A percentile compares a stretch with the other conserved stretches of the same genome.
Evolutionary conservation across 2,113 vertebrate genomes (phyloP).

Genomic region (Peromyscus leucopus): DNA sequence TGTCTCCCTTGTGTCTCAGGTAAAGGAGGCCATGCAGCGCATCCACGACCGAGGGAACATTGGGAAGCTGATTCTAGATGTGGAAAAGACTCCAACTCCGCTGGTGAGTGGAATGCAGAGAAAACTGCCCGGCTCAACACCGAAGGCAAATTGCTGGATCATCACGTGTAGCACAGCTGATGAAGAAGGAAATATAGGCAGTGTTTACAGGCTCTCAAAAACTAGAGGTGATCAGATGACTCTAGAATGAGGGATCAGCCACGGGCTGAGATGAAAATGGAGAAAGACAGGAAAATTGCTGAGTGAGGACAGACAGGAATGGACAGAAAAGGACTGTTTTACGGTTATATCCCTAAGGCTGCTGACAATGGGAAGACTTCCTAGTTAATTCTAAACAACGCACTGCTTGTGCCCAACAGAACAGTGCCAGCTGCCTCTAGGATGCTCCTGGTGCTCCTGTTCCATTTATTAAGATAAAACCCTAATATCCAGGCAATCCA

Average conservation of each 20-base stretch:
- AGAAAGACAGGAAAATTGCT: background rate
- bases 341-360: background rate
- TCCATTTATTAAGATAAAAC: background rate
- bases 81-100: slow-evolving; percentile 97
- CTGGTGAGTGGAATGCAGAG: slow-evolving; percentile 89
- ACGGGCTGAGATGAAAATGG: background rate
- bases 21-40: slow-evolving; percentile 99
- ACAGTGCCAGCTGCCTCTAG: background rate
- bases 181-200: background rate
- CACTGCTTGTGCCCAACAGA: background rate
- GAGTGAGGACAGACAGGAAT: background rate
- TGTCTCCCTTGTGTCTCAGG: slow-evolving; percentile 86
- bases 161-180: background rate
- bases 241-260: background rate
- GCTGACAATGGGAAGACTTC: background rate
- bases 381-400: background rate
- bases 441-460: too few species aligned
- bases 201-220: background rate
- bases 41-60: slow-evolving; percentile 99
- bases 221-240: background rate
- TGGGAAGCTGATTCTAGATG: slow-evolving; percentile 98
- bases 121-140: background rate
- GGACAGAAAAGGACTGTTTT: background rate
- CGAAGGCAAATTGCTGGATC: background rate
- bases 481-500: background rate